phyloP scores from a whole-genome alignment of 1,140 invertebrate species.

The Nephotettix cincticeps region DNA sequence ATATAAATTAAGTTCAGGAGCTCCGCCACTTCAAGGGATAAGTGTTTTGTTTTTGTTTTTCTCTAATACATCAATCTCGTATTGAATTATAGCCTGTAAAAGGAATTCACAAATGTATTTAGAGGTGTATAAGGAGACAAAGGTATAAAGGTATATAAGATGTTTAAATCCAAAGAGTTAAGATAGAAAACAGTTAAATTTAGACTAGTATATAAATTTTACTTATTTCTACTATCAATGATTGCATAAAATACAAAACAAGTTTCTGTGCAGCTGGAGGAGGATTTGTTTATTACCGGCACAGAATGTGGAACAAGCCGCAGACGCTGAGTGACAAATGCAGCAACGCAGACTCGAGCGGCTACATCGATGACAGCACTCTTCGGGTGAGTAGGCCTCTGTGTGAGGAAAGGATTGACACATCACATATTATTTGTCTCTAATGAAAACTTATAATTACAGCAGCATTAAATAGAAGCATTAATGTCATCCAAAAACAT shows the following conservation, averaged over 20 bases:
- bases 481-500: no score
- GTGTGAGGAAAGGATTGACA: no score
- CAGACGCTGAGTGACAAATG: slow-evolving; percentile 74
- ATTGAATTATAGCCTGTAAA: not conserved
- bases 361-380: slow-evolving; percentile 85
- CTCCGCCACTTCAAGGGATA: not conserved
- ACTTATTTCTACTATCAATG: not conserved
- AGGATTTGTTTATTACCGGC: slow-evolving; percentile 71
- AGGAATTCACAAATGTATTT: not conserved
- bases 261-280: slow-evolving; percentile 53
- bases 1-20: not conserved
- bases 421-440: no score
- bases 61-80: not conserved
- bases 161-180: not conserved
- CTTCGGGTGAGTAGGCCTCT: slow-evolving; percentile 76
- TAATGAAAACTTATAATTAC: no score
- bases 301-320: slow-evolving; percentile 74
- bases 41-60: not conserved
- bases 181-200: not conserved
- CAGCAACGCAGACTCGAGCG: slow-evolving; percentile 83
- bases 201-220: not conserved
- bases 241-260: not conserved
- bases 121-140: not conserved
- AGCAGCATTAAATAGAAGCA: no score
- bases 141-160: no score